Evolutionary conservation across 1,140 invertebrate species (phyloP).

Genomic region (Bicyclus anynana): DNA sequence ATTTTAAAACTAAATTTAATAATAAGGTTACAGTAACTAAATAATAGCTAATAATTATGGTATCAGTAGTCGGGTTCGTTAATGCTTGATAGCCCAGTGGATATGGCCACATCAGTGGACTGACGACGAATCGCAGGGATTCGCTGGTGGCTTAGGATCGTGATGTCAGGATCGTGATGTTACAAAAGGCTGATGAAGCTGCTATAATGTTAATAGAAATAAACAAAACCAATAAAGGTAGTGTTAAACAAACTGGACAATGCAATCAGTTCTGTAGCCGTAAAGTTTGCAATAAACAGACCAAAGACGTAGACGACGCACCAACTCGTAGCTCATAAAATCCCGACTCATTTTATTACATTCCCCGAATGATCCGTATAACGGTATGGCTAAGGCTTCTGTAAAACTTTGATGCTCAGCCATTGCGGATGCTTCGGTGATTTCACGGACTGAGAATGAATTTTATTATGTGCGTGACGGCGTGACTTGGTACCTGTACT

Average conservation of each 20-base stretch:
- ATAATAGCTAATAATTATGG: too few relatives aligned
- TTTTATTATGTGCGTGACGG: slow-evolving; percentile 20
- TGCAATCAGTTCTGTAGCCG: slow-evolving; percentile 30
- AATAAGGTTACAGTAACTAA: too few relatives aligned
- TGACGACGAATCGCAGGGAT: too few relatives aligned
- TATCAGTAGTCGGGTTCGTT: too few relatives aligned
- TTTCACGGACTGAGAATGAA: slow-evolving; percentile 30
- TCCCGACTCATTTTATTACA: slow-evolving; percentile 49
- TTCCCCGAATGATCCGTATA: slow-evolving; percentile 50
- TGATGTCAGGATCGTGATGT: too few relatives aligned
- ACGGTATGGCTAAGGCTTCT: slow-evolving; percentile 43
- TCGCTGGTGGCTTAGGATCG: too few relatives aligned
- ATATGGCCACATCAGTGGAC: too few relatives aligned
- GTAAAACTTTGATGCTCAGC: slow-evolving; percentile 47
- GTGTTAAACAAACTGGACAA: slow-evolving; percentile 3
- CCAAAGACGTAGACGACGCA: slow-evolving; percentile 23
- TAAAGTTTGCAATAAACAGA: slow-evolving; percentile 52
- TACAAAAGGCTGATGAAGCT: too few relatives aligned
- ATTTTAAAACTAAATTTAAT: too few relatives aligned
- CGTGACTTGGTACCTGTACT: neutral
- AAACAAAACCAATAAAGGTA: too few relatives aligned
- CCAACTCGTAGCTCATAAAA: slow-evolving; percentile 41
- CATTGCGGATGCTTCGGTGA: slow-evolving; percentile 23
- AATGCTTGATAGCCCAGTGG: too few relatives aligned
- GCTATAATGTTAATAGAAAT: too few relatives aligned